Evolutionary conservation across 1,140 invertebrate genomes (phyloP).

Genomic region (Pseudoatta argentina): DNA sequence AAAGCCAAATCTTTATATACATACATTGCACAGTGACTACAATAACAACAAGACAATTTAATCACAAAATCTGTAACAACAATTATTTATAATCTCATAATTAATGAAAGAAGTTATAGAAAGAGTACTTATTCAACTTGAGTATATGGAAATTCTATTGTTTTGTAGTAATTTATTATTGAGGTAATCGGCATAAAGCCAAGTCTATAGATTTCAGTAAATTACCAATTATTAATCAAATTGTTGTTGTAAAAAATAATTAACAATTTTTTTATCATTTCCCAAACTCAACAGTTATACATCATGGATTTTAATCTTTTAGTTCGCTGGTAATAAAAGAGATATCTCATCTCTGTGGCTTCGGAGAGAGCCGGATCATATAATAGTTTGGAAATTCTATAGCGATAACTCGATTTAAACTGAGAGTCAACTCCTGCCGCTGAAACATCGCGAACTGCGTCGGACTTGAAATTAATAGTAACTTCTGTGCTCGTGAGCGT

Average conservation of each 20-base stretch:
- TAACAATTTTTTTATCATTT: background rate
- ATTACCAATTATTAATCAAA: background rate
- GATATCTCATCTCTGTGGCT: constrained; percentile 35
- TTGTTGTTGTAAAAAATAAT: background rate
- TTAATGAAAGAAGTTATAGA: background rate
- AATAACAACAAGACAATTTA: background rate
- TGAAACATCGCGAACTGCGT: constrained; percentile 62
- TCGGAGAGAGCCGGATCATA: constrained; percentile 51
- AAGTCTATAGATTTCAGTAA: background rate
- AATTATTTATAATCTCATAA: constrained; percentile 28
- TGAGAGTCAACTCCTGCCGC: constrained; percentile 56
- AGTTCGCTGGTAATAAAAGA: constrained; percentile 44
- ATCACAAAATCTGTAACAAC: constrained; percentile 4
- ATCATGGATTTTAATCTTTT: constrained; percentile 1
- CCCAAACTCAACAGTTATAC: background rate
- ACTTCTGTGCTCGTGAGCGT: constrained; percentile 62
- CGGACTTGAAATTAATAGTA: constrained; percentile 66
- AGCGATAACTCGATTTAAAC: constrained; percentile 67
- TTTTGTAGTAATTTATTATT: constrained; percentile 14
- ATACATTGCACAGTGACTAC: background rate
- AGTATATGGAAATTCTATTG: background rate
- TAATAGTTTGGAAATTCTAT: constrained; percentile 67
- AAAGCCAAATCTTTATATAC: background rate
- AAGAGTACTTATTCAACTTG: background rate
- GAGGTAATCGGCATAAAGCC: background rate